Base-by-base conservation (phyloP, 2,113 vertebrate species). In the Arenaria interpres region DNA sequence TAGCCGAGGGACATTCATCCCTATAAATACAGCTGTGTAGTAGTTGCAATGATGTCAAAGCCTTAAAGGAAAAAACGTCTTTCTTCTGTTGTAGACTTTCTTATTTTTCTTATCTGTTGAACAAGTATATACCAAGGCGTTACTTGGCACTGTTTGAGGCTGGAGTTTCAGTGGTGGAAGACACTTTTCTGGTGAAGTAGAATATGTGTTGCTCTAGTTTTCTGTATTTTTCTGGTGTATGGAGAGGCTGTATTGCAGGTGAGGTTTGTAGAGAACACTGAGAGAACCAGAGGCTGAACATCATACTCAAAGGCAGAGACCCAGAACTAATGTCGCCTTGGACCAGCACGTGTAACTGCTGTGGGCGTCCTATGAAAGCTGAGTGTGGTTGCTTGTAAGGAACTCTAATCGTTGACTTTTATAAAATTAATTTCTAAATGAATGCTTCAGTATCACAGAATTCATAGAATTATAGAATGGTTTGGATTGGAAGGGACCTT, bases 311-410 rank as follows among this genome's bases (percentile, higher is more conserved):
- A 85, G 75, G 14, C 79, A 76, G 32, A 64, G 19, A 81, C 30
- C 14, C 27, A n/a, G 27, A 89, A 32, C 12, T 43, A 13, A n/a
- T 9, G 6, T 53, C 48, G 19, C 50, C 53, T 59, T 76, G 50
- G 23, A 30, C 45, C 20, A 54, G 19, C 28, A 56, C 0, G 0
- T 59, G 4, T 63, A 28, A 35, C 37, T 75, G 50, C 43, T 4
- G 3, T 23, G 7, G 50, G 30, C 1, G 1, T 67, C 46, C 43
- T 41, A 23, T 1, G 2, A 62, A 8, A 74, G 5, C 28, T 18
- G 60, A 53, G 50, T 2, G 1, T 56, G 51, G 20, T 21, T 41
- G 67, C 41, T 50, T 2, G 0, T n/a, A 39, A 79, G 45, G 19
- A 54, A 15, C 41, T 60, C n/a, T 71, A 57, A 27, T 48, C 24